A percentile compares a stretch with the other conserved stretches of the same genome.
These are phyloP conservation scores for Carabus problematicus DNA, from an alignment of 2,888 invertebrate species.

Conservation along the genomic window DNA sequence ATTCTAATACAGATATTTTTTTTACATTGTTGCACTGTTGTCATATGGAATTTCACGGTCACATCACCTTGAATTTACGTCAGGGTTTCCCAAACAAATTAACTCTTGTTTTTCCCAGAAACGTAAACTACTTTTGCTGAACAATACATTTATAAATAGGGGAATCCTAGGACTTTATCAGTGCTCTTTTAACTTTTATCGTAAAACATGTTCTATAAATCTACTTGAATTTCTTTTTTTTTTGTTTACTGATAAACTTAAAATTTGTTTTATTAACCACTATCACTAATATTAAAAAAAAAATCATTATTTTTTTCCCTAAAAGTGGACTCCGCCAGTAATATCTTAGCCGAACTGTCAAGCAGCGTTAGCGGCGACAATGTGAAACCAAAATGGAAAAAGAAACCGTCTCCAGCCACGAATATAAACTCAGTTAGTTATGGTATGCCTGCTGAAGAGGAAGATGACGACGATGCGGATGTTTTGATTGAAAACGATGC, in stretches of 20 bases:
- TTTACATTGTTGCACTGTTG: no score
- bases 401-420: slow-evolving; percentile 6
- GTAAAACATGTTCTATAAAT: neutral
- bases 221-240: neutral
- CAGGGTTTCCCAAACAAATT: no score
- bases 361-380: slow-evolving; percentile 22
- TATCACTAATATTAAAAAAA: no score
- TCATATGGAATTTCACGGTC: no score
- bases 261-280: no score
- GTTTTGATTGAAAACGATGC: slow-evolving; percentile 23
- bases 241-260: neutral
- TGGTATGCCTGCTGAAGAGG: slow-evolving; percentile 20
- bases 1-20: no score
- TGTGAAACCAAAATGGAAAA: slow-evolving; percentile 22
- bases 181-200: slow-evolving; percentile 7
- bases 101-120: no score
- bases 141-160: no score
- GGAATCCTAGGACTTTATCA: neutral
- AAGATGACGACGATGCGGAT: slow-evolving; percentile 36
- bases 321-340: slow-evolving; percentile 31
- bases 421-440: slow-evolving; percentile 29
- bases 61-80: no score
- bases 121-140: no score
- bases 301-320: neutral
- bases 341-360: slow-evolving; percentile 33